Conservation (phyloP, 2,113 vertebrate genomes). For the Leucosticte australis region DNA sequence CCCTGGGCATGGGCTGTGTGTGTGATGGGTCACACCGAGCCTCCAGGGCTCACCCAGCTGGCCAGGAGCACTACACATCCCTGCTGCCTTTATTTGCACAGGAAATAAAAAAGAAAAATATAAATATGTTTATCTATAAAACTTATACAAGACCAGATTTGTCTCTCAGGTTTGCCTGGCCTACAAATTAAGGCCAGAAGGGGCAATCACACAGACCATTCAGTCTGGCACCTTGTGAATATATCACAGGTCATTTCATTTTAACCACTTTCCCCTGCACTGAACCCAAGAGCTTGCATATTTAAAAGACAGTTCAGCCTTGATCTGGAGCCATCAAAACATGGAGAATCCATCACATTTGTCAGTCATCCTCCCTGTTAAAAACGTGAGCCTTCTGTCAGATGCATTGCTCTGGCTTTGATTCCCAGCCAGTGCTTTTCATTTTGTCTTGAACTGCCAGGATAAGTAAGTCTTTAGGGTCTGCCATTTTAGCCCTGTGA, state of each 20-base stretch:
- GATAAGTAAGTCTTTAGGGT: neutral
- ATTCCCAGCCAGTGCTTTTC: neutral
- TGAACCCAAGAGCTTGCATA: neutral
- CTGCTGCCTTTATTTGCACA: neutral
- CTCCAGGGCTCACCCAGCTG: neutral
- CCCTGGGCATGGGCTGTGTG: rapidly evolving
- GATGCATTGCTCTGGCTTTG: neutral
- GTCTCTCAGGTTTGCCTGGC: neutral
- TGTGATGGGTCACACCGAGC: neutral
- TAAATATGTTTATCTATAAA: neutral
- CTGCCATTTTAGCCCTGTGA: neutral
- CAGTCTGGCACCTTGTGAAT: neutral
- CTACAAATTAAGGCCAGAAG: neutral
- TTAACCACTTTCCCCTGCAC: neutral
- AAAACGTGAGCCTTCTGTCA: neutral
- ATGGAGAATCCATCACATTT: neutral
- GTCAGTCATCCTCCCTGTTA: neutral
- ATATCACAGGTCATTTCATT: neutral
- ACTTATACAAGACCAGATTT: neutral
- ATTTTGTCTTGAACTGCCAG: neutral
- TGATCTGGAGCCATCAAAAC: slow-evolving; percentile 25
- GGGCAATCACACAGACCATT: neutral
- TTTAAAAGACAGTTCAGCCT: neutral
- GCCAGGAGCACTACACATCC: neutral
- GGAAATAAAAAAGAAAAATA: neutral